A percentile compares a stretch with the other conserved stretches of the same genome.
Evolutionary conservation across 2,888 invertebrate genomes (phyloP).

Genomic region (Lobophora halterata): DNA sequence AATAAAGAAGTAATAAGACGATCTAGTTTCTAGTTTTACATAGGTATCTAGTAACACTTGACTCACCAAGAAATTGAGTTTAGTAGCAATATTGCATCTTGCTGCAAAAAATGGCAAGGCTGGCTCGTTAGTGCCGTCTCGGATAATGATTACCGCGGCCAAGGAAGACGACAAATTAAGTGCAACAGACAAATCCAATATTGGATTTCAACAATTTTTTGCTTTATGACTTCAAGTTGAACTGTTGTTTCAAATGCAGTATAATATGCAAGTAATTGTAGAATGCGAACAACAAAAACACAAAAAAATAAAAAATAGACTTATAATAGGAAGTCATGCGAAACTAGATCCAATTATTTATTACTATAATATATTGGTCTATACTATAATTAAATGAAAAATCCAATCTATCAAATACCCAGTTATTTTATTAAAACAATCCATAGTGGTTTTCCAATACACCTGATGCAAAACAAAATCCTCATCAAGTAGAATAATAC

Average conservation of each 20-base stretch:
- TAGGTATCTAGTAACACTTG: too few relatives aligned
- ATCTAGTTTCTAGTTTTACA: too few relatives aligned
- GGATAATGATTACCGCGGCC: conserved; percentile 31
- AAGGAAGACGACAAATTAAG: conserved; percentile 21
- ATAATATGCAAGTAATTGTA: too few relatives aligned
- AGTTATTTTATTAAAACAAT: too few relatives aligned
- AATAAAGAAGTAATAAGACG: too few relatives aligned
- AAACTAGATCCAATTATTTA: too few relatives aligned
- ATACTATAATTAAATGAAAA: too few relatives aligned
- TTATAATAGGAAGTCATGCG: too few relatives aligned
- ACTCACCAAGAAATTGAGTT: neutral
- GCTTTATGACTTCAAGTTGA: conserved; percentile 1
- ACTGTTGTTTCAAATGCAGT: neutral
- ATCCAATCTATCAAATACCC: too few relatives aligned
- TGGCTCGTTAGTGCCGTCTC: conserved; percentile 48
- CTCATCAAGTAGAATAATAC: conserved; percentile 36
- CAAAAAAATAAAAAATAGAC: too few relatives aligned
- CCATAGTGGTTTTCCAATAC: conserved; percentile 8
- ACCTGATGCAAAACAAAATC: conserved; percentile 29
- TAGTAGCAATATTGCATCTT: conserved; percentile 8
- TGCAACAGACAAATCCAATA: conserved; percentile 13
- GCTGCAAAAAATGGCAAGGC: conserved; percentile 39
- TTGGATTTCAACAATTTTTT: conserved; percentile 6
- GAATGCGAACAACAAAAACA: too few relatives aligned
- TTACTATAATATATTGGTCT: too few relatives aligned